A percentile compares a stretch with the other conserved stretches of the same genome.
These are phyloP conservation scores for Polydesmus complanatus DNA, from an alignment of 2,888 invertebrate species.

Conservation along the genomic window DNA sequence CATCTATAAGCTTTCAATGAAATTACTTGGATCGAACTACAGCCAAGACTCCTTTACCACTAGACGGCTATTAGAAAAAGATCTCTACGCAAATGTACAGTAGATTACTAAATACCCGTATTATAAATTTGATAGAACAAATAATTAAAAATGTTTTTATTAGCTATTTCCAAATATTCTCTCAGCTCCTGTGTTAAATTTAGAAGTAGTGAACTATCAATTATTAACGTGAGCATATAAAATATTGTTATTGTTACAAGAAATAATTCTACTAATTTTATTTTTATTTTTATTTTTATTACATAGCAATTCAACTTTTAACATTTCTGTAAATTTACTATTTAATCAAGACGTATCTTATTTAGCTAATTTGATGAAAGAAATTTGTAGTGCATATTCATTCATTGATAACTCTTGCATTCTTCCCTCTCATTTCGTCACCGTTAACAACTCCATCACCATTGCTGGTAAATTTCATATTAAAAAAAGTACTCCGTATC, in stretches of 20 bases:
- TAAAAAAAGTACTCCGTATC: too few species aligned
- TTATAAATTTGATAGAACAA: neutral
- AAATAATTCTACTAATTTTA: too few species aligned
- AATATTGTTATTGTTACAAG: too few species aligned
- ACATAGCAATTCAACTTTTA: too few species aligned
- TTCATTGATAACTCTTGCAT: conserved; percentile 5
- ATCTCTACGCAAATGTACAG: neutral
- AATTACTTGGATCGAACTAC: neutral
- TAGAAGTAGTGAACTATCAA: neutral
- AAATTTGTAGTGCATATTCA: neutral
- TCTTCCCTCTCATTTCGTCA: too few species aligned
- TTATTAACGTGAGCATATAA: too few species aligned
- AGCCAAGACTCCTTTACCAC: neutral
- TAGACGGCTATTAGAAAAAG: neutral
- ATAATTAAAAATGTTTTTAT: neutral
- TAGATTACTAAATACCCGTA: neutral
- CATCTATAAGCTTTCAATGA: neutral
- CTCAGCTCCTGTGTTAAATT: neutral
- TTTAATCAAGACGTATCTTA: conserved; percentile 1
- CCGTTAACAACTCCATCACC: too few species aligned
- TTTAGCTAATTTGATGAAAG: neutral
- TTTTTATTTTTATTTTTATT: too few species aligned
- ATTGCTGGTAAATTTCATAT: neutral
- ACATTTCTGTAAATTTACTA: too few species aligned
- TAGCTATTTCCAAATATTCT: conserved; percentile 1